These are phyloP conservation scores for Gymnocheta viridis DNA, from an alignment of 2,888 invertebrate genomes.

Conservation along the genomic window DNA sequence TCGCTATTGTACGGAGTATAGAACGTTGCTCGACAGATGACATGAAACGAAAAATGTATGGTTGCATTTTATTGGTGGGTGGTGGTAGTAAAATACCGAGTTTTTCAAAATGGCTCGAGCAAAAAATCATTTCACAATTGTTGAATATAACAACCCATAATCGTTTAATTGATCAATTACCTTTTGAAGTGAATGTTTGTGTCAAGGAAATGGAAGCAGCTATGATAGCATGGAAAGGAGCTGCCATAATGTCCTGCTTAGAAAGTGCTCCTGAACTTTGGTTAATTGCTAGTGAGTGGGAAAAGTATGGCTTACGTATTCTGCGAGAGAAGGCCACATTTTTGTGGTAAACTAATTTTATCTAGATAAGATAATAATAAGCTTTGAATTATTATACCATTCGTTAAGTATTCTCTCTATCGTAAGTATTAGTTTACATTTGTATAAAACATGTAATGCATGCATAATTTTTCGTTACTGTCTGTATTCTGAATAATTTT, in stretches of 20 bases:
- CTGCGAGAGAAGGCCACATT: slow-evolving; percentile 96
- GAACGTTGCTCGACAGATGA: slow-evolving; percentile 95
- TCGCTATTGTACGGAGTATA: slow-evolving; percentile 95
- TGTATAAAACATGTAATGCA: no score
- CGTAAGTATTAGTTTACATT: no score
- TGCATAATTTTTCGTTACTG: no score
- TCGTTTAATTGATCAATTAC: slow-evolving; percentile 84
- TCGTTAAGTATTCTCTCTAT: no score
- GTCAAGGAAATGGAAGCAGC: slow-evolving; percentile 96
- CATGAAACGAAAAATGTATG: slow-evolving; percentile 96
- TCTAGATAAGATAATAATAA: no score
- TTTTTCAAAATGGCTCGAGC: slow-evolving; percentile 93
- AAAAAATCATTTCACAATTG: slow-evolving; percentile 91
- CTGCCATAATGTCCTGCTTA: slow-evolving; percentile 94
- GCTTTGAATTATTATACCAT: no score
- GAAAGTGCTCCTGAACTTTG: slow-evolving; percentile 96
- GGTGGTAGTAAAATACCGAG: slow-evolving; percentile 95
- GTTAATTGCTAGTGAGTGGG: slow-evolving; percentile 94
- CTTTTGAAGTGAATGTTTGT: slow-evolving; percentile 92
- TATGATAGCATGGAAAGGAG: slow-evolving; percentile 96
- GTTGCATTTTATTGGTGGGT: slow-evolving; percentile 94
- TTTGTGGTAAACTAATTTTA: slow-evolving; percentile 86
- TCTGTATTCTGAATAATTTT: no score
- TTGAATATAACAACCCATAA: slow-evolving; percentile 82
- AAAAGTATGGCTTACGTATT: slow-evolving; percentile 90